Evolutionary conservation across 2,888 invertebrate species (phyloP).

Genomic region (Acholoe squamosa): DNA sequence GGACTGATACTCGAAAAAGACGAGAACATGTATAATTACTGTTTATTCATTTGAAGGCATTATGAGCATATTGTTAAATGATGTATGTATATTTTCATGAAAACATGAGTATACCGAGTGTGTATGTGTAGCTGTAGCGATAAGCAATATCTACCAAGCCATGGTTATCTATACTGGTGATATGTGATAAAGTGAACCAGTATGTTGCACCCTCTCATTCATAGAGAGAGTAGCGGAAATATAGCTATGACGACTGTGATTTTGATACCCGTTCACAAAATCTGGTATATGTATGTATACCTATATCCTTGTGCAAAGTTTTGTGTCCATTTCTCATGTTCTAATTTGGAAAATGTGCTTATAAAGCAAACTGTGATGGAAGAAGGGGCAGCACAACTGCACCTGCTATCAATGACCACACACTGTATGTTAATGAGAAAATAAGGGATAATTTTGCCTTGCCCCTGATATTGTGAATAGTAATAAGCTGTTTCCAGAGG

Average conservation of each 20-base stretch:
- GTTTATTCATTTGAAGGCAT: background rate
- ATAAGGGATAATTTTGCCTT: no score
- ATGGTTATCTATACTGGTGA: background rate
- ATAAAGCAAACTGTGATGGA: constrained; percentile 40
- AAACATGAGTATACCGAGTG: background rate
- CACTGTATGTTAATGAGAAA: background rate
- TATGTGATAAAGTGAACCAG: constrained; percentile 4
- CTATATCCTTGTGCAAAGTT: background rate
- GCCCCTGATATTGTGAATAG: no score
- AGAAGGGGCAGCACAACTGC: constrained; percentile 2
- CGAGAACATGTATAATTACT: background rate
- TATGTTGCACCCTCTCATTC: background rate
- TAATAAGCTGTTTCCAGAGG: no score
- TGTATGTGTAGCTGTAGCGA: background rate
- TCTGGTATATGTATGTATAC: background rate
- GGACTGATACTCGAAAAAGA: background rate
- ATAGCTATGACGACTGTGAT: background rate
- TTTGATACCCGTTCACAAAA: background rate
- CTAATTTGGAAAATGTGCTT: background rate
- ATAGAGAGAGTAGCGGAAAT: background rate
- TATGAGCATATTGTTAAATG: background rate
- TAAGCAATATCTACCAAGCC: background rate
- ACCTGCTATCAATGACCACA: background rate
- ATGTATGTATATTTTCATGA: background rate
- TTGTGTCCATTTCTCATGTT: background rate